Evolutionary conservation across 2,797 vertebrate species (phyloP).

Genomic region (Malacoctenus gilli): DNA sequence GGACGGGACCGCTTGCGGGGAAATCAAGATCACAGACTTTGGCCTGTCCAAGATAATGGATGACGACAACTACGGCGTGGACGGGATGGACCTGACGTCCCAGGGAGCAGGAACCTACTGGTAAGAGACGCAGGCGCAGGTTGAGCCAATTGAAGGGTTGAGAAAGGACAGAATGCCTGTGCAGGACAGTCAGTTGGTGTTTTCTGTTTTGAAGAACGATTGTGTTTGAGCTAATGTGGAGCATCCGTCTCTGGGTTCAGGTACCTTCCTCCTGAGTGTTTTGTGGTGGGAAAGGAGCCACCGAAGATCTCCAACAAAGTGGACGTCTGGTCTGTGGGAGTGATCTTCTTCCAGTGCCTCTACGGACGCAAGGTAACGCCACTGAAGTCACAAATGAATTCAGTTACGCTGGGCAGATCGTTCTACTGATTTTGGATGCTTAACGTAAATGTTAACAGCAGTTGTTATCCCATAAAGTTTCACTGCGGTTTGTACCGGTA

Average conservation of each 20-base stretch:
- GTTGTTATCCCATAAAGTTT: too few species aligned
- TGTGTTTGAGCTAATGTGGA: not conserved
- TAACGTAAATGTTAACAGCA: too few species aligned
- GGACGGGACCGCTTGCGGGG: slow-evolving; percentile 96
- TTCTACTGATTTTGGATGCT: too few species aligned
- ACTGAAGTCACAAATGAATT: not conserved
- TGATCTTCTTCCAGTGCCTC: slow-evolving; percentile 99
- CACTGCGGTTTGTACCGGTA: too few species aligned
- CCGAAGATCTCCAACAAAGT: slow-evolving; percentile 99
- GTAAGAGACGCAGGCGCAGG: slow-evolving; percentile 73
- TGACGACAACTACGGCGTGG: slow-evolving; percentile 97
- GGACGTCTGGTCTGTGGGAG: slow-evolving; percentile 98
- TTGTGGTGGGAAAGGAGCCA: slow-evolving; percentile 98
- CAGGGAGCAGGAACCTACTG: slow-evolving; percentile 98
- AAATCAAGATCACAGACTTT: slow-evolving; percentile 99
- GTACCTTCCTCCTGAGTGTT: slow-evolving; percentile 99
- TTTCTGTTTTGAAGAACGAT: too few species aligned
- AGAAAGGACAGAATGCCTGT: too few species aligned
- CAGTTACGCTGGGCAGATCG: too few species aligned
- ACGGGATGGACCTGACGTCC: slow-evolving; percentile 98
- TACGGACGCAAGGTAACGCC: slow-evolving; percentile 94
- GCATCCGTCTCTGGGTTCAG: slow-evolving; percentile 77
- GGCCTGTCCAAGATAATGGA: slow-evolving; percentile 99
- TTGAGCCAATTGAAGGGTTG: too few species aligned
- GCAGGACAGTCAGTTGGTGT: not conserved